Base-by-base conservation (phyloP, 2,888 invertebrate genomes). In the Epistrophe grossulariae region DNA sequence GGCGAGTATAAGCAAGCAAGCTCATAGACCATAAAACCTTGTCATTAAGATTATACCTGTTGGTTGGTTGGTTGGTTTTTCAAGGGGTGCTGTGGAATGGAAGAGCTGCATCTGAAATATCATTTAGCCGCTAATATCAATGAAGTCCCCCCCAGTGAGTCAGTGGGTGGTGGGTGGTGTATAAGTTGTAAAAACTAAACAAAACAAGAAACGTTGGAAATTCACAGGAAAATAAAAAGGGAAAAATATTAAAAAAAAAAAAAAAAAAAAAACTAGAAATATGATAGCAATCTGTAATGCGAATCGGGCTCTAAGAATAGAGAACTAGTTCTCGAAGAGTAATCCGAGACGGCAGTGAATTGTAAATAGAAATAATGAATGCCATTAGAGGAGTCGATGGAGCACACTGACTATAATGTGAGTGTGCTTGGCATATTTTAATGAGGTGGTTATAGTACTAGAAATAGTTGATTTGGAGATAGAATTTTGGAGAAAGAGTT, bases 31-130 rank as follows among this genome's bases (percentile, higher is more conserved):
- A 73, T 40, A 70, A 73, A 79, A 60, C 50, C 45, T 83, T 79
- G 76, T 81, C 80, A 81, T 85, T 78, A 78, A 57, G 81, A 81
- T 85, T 81, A 24, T 24, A 85, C 84, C 78, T 85, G 81, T 77
- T 13, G 48, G 48, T 15, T 17, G 28, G 81, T 77, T 13, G 48
- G 48, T 15, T 17, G 28, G 24, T 28, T 31, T 55, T n/a, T 8
- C 4, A 62, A 24, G 62, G 59, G n/a, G 55, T 17, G 50, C 45
- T 55, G n/a, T n/a, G 45, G 11, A 40, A 19, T 35, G 38, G 15
- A 40, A 15, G 24, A n/a, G 52, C 15, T 72, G 62, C 68, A 78
- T 82, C 59, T 72, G 72, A 17, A 59, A 76, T 64, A 71, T 71
- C 50, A 68, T 60, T 72, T 72, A 66, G 59, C 35, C 72, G 52